phyloP scores from a whole-genome alignment of 2,797 vertebrate species.

The Nyctibius grandis region DNA sequence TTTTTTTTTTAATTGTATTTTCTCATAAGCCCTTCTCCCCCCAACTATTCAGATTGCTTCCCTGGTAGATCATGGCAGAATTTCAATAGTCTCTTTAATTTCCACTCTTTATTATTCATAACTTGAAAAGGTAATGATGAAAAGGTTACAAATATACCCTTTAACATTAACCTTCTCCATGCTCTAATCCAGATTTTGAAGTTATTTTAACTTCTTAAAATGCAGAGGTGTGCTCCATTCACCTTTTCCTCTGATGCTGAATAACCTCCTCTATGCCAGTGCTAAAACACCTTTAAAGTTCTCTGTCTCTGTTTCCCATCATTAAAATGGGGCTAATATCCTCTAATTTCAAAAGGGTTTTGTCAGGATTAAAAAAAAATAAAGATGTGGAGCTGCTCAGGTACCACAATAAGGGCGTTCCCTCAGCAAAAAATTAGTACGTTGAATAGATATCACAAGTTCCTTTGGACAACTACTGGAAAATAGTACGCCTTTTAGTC shows the following conservation, averaged over 20 bases:
- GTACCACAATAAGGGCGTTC: background rate
- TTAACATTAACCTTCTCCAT: background rate
- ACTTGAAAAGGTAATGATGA: background rate
- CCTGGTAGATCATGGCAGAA: background rate
- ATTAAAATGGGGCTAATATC: background rate
- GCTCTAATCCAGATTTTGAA: background rate
- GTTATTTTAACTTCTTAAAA: background rate
- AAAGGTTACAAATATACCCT: background rate
- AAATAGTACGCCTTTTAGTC: background rate
- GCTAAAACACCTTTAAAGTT: background rate
- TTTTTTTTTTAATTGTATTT: background rate
- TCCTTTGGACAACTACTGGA: background rate
- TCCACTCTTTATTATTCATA: background rate
- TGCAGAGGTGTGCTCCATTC: background rate
- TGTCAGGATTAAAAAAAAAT: background rate
- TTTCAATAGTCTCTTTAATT: background rate
- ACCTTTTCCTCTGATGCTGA: background rate
- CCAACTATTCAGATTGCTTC: background rate
- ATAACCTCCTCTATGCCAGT: background rate
- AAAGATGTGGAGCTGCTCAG: background rate
- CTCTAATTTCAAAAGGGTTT: background rate
- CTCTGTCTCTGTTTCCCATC: background rate
- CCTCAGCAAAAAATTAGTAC: background rate
- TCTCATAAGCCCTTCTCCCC: background rate
- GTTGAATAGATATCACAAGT: background rate